A percentile compares a stretch with the other conserved stretches of the same genome.
phyloP scores from a whole-genome alignment of 2,797 vertebrate genomes.

The Saxicola maurus region DNA sequence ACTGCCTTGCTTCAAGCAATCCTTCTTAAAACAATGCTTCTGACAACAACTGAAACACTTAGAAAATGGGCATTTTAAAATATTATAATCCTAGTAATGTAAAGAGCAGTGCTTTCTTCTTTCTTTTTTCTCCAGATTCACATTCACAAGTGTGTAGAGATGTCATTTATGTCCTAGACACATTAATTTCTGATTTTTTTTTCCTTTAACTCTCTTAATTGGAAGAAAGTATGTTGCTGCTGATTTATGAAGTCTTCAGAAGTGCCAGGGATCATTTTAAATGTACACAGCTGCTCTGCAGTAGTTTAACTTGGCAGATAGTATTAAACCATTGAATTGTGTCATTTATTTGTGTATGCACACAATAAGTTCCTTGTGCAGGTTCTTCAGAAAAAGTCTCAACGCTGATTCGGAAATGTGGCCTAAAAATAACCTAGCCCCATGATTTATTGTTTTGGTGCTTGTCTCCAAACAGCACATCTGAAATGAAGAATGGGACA shows the following conservation, averaged over 20 bases:
- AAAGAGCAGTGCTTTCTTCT: slow-evolving; percentile 2
- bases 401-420: slow-evolving; percentile 52
- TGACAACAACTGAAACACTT: background rate
- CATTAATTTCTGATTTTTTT: slow-evolving; percentile 68
- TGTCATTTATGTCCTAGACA: slow-evolving; percentile 68
- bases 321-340: slow-evolving; percentile 73
- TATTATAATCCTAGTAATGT: background rate
- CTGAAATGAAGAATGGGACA: slow-evolving; percentile 63
- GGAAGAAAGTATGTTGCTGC: slow-evolving; percentile 71
- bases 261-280: slow-evolving; percentile 77
- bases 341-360: slow-evolving; percentile 79
- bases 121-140: slow-evolving; percentile 43
- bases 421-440: slow-evolving; percentile 56
- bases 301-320: slow-evolving; percentile 81
- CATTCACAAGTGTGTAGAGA: slow-evolving; percentile 49
- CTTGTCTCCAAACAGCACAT: slow-evolving; percentile 61
- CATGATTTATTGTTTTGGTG: slow-evolving; percentile 68
- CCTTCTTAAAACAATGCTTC: background rate
- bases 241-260: slow-evolving; percentile 76
- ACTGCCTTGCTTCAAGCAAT: background rate
- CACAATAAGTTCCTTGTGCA: slow-evolving; percentile 79
- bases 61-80: background rate
- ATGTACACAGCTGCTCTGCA: slow-evolving; percentile 77
- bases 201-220: slow-evolving; percentile 71
- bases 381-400: slow-evolving; percentile 66